Conservation (phyloP, 2,113 vertebrate genomes). For the Eleginops maclovinus region DNA sequence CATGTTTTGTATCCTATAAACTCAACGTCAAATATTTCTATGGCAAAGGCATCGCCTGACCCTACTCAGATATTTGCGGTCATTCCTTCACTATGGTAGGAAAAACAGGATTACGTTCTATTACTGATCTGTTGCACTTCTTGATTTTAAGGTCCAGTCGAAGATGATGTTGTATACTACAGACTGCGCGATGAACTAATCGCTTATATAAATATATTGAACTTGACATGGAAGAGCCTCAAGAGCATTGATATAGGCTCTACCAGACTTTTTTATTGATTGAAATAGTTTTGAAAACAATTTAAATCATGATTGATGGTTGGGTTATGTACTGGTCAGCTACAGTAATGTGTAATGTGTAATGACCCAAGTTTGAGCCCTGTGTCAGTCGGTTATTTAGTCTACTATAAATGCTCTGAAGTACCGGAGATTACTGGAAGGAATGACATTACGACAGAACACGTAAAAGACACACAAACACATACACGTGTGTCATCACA, state of each 20-base stretch:
- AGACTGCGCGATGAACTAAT: background rate
- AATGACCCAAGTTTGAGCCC: background rate
- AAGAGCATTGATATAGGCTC: background rate
- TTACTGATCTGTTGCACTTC: background rate
- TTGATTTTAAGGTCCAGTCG: background rate
- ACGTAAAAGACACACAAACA: constrained; percentile 36
- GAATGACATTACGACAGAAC: constrained; percentile 19
- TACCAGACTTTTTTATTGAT: background rate
- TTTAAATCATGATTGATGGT: constrained; percentile 2
- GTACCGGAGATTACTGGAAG: constrained; percentile 50
- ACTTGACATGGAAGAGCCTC: background rate
- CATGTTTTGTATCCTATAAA: background rate
- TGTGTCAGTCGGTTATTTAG: constrained; percentile 25
- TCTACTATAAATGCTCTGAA: constrained; percentile 34
- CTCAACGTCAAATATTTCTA: no score
- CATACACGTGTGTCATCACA: constrained; percentile 28
- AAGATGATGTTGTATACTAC: background rate
- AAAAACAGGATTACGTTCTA: no score
- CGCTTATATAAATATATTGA: background rate
- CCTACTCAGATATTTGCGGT: no score
- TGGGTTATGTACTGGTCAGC: background rate
- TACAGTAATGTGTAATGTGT: no score
- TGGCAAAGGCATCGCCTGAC: no score
- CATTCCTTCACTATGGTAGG: no score
- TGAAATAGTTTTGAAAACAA: constrained; percentile 9